A percentile compares a stretch with the other conserved stretches of the same genome.
Evolutionary conservation across 2,113 vertebrate genomes (phyloP).

Genomic region (Catharus fuscescens): DNA sequence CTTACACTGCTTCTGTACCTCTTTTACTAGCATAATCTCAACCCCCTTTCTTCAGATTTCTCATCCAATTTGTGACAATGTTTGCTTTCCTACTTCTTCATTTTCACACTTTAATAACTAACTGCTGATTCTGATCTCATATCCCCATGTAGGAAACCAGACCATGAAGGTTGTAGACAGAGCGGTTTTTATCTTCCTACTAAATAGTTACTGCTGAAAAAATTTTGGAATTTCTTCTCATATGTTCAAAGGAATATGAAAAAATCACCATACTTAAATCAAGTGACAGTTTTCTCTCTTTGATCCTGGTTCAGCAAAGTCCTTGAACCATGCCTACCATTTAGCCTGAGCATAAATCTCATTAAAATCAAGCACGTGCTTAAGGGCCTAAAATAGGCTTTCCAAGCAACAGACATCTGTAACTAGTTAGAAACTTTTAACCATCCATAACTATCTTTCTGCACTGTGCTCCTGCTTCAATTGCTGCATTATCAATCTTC

Average conservation of each 20-base stretch:
- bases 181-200: background rate
- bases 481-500: slow-evolving; percentile 54
- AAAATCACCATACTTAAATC: background rate
- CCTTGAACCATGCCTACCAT: background rate
- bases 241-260: background rate
- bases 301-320: background rate
- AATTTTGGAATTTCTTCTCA: background rate
- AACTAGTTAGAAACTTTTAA: slow-evolving; percentile 52
- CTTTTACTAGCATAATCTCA: background rate
- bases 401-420: slow-evolving; percentile 10
- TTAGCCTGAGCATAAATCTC: slow-evolving; percentile 24
- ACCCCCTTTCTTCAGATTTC: background rate
- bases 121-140: background rate
- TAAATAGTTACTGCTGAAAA: background rate
- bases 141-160: background rate
- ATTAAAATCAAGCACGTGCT: slow-evolving; percentile 29
- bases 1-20: background rate
- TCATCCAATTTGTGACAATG: background rate
- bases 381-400: background rate
- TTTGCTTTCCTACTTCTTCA: background rate
- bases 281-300: background rate
- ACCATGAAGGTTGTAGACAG: background rate
- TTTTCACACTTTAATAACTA: background rate
- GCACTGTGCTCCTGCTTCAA: slow-evolving; percentile 13
- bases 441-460: slow-evolving; percentile 63